Conservation (phyloP, 2,888 invertebrate species). For the Subacronicta megacephala region DNA sequence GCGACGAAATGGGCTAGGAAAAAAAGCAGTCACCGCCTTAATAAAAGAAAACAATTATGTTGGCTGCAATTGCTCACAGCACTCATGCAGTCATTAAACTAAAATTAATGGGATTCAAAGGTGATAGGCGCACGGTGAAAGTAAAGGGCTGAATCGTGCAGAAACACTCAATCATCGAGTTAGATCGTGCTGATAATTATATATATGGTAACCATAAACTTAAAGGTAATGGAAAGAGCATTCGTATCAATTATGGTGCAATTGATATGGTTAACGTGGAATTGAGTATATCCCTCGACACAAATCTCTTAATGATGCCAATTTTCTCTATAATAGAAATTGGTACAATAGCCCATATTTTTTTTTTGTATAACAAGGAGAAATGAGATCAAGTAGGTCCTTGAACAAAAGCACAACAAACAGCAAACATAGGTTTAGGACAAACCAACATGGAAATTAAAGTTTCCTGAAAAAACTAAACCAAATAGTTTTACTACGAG, state of each 20-base stretch:
- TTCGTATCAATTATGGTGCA: conserved; percentile 31
- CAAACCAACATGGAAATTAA: background rate
- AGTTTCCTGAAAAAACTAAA: conserved; percentile 17
- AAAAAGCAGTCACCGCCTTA: conserved; percentile 6
- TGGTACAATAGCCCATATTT: conserved; percentile 3
- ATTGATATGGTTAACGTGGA: conserved; percentile 30
- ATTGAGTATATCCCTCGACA: conserved; percentile 13
- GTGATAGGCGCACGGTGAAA: conserved; percentile 44
- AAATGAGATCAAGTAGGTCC: conserved; percentile 22
- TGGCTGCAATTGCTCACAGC: conserved; percentile 13
- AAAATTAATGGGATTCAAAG: conserved; percentile 41
- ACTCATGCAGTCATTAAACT: conserved; percentile 22
- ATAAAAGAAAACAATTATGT: conserved; percentile 22
- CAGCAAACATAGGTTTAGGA: conserved; percentile 6
- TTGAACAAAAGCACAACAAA: conserved; percentile 11
- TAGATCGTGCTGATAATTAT: conserved; percentile 49
- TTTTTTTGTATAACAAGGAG: conserved; percentile 10
- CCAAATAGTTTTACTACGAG: conserved; percentile 13
- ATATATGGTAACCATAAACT: conserved; percentile 35
- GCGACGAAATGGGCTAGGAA: too few species aligned
- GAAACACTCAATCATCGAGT: conserved; percentile 46
- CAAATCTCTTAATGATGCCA: conserved; percentile 8
- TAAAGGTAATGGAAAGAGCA: conserved; percentile 40
- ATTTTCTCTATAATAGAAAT: conserved; percentile 28
- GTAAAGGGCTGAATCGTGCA: conserved; percentile 53